These are phyloP conservation scores for Stigmatopora argus DNA, from an alignment of 2,113 vertebrate species.

Conservation along the genomic window DNA sequence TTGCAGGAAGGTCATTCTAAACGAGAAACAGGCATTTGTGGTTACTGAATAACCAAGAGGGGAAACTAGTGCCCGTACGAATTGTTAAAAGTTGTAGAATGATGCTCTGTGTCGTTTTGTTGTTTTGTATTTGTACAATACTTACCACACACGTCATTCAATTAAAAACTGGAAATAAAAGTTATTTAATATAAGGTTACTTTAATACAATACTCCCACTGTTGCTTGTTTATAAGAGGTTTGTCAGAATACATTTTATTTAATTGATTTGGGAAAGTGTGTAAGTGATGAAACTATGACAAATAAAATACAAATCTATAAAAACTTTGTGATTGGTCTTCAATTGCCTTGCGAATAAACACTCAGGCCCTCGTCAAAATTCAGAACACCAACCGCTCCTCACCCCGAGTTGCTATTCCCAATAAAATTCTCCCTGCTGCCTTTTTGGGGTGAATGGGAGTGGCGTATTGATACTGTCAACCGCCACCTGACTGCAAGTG, in stretches of 20 bases:
- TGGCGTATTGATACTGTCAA: constrained; percentile 41
- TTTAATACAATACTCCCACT: neutral
- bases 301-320: neutral
- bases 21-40: neutral
- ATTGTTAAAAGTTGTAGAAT: constrained; percentile 2
- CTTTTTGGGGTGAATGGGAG: constrained; percentile 25
- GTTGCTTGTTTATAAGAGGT: neutral
- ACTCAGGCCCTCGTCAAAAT: neutral
- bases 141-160: neutral
- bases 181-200: constrained; percentile 10
- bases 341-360: neutral
- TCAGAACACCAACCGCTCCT: neutral
- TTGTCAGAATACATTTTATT: constrained; percentile 17
- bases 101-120: neutral
- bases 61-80: constrained; percentile 33
- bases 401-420: neutral
- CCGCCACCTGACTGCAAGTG: constrained; percentile 22
- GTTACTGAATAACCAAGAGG: constrained; percentile 53
- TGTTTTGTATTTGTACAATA: neutral
- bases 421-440: neutral
- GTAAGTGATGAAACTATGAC: constrained; percentile 30
- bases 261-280: constrained; percentile 18
- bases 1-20: neutral
- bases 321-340: neutral
- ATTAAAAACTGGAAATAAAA: constrained; percentile 22